Percentiles rank a stretch among this genome's conserved stretches.
Evolutionary conservation across 2,797 vertebrate genomes (phyloP).

Genomic region (Syndactyla subalaris): DNA sequence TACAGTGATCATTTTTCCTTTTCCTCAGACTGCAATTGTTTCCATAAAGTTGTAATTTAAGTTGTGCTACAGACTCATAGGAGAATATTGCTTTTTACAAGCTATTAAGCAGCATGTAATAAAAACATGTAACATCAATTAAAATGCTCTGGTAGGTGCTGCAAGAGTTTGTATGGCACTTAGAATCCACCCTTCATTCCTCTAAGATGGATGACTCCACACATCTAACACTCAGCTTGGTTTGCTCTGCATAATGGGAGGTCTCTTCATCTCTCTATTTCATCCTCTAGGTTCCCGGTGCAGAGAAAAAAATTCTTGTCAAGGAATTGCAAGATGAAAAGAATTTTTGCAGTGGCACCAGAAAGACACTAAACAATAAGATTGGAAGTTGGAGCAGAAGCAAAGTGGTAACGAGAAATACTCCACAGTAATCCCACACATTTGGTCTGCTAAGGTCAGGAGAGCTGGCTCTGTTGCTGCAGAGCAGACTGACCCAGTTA

Average conservation of each 20-base stretch:
- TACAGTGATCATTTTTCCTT: neutral
- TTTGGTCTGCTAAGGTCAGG: neutral
- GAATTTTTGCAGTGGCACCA: neutral
- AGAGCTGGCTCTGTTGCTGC: neutral
- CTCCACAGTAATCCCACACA: neutral
- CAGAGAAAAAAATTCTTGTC: neutral
- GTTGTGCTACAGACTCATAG: neutral
- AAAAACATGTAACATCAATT: neutral
- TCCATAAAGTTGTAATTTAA: neutral
- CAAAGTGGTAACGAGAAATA: neutral
- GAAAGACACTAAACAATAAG: neutral
- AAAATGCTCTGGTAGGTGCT: neutral
- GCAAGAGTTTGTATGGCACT: neutral
- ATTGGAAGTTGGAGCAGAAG: neutral
- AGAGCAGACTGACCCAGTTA: neutral
- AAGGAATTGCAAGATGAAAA: neutral
- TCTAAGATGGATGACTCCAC: neutral
- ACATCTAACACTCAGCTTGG: neutral
- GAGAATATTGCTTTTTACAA: neutral
- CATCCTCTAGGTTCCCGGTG: neutral
- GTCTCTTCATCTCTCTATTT: neutral
- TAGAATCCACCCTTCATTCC: neutral
- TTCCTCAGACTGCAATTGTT: neutral
- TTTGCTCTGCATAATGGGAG: neutral
- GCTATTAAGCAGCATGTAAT: neutral